Percentiles rank a stretch among this genome's conserved stretches.
phyloP scores from a whole-genome alignment of 1,140 invertebrate genomes.

The Andrena cerasifolii region DNA sequence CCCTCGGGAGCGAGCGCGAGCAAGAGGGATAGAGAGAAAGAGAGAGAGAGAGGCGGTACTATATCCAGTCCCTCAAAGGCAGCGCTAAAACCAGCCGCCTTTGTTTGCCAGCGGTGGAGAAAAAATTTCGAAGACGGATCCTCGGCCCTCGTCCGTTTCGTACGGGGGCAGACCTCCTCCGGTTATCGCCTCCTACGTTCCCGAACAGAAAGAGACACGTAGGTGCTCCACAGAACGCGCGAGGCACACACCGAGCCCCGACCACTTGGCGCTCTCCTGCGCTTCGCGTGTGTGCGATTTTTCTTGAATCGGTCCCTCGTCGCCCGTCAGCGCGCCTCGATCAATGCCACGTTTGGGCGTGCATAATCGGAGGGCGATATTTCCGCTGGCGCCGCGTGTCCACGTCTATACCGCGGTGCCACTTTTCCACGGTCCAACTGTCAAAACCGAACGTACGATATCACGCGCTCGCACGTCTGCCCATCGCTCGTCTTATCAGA shows the following conservation, averaged over 20 bases:
- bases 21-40: constrained; percentile 50
- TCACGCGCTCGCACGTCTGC: constrained; percentile 66
- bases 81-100: constrained; percentile 46
- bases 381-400: background rate
- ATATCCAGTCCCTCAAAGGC: constrained; percentile 44
- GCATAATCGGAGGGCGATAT: constrained; percentile 25
- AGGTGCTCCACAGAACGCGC: constrained; percentile 36
- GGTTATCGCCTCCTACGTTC: background rate
- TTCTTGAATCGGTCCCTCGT: constrained; percentile 32
- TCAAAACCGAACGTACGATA: constrained; percentile 59
- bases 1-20: constrained; percentile 42
- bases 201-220: constrained; percentile 40
- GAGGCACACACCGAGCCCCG: constrained; percentile 31
- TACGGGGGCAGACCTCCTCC: background rate
- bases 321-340: background rate
- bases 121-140: constrained; percentile 5
- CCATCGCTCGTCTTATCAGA: constrained; percentile 74
- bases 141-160: background rate
- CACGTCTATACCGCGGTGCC: background rate
- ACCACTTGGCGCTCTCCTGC: constrained; percentile 43
- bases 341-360: constrained; percentile 6
- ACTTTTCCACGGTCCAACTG: constrained; percentile 47
- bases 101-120: constrained; percentile 38
- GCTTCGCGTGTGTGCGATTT: constrained; percentile 26
- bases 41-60: constrained; percentile 40